Conservation (phyloP, 2,113 vertebrate genomes). For the Hypomesus transpacificus region DNA sequence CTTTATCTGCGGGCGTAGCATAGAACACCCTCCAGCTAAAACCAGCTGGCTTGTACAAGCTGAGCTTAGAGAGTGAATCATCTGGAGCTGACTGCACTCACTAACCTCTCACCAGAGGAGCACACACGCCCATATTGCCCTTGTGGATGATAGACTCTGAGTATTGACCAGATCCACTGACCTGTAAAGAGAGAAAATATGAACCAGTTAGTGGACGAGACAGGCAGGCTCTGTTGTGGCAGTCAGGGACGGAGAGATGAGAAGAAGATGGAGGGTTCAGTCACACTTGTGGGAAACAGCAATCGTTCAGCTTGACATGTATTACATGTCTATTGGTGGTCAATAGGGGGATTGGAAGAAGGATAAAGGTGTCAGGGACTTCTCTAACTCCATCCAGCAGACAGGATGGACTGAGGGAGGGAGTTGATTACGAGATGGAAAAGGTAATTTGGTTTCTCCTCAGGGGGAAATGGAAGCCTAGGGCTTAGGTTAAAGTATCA, state of each 20-base stretch:
- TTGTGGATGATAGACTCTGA: conserved; percentile 9
- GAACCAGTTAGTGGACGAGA: conserved; percentile 51
- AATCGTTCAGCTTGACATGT: conserved; percentile 50
- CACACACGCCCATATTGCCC: conserved; percentile 23
- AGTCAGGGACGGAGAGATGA: conserved; percentile 23
- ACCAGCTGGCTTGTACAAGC: neutral
- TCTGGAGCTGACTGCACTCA: conserved; percentile 18
- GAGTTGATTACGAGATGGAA: conserved; percentile 17
- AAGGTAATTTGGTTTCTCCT: no score
- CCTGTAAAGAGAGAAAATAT: conserved; percentile 39
- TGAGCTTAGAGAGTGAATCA: conserved; percentile 30
- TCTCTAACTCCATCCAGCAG: conserved; percentile 34
- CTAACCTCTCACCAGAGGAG: conserved; percentile 8
- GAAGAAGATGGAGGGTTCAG: neutral
- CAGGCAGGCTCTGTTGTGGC: conserved; percentile 34
- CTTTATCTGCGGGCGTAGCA: no score
- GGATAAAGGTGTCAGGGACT: conserved; percentile 35
- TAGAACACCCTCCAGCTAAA: neutral
- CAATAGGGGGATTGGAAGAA: conserved; percentile 45
- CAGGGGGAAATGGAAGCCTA: neutral
- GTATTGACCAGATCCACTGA: conserved; percentile 41
- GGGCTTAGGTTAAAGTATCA: neutral
- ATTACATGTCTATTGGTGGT: conserved; percentile 44
- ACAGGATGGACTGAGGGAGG: conserved; percentile 16
- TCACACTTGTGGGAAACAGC: conserved; percentile 23